phyloP scores from a whole-genome alignment of 1,140 invertebrate species.

The Dreissena rostriformis region DNA sequence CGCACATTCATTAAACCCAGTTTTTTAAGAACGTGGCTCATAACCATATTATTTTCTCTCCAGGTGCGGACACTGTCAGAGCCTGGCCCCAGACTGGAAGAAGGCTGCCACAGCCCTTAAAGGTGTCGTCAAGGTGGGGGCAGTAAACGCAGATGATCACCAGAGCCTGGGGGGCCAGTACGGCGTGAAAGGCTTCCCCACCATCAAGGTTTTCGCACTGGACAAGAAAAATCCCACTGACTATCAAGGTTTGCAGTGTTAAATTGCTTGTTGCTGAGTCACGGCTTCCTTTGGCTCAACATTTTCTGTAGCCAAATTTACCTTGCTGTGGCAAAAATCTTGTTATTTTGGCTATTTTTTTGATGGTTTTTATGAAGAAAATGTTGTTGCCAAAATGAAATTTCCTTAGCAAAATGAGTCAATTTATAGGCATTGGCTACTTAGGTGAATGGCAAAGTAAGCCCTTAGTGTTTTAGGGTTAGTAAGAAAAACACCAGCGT shows the following conservation, averaged over 20 bases:
- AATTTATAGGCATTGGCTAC: no score
- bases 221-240: slow-evolving; percentile 94
- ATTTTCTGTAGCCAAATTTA: not conserved
- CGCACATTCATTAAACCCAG: no score
- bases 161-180: slow-evolving; percentile 91
- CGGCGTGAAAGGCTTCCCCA: slow-evolving; percentile 95
- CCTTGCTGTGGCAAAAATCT: not conserved
- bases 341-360: not conserved
- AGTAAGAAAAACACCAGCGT: no score
- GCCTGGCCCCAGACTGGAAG: slow-evolving; percentile 97
- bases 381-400: not conserved
- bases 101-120: slow-evolving; percentile 96
- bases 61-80: slow-evolving; percentile 92
- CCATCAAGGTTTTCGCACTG: slow-evolving; percentile 96
- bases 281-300: not conserved
- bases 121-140: slow-evolving; percentile 96
- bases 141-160: slow-evolving; percentile 95
- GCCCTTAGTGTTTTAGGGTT: no score
- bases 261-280: not conserved
- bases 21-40: no score
- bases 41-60: slow-evolving; percentile 36
- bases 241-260: slow-evolving; percentile 86
- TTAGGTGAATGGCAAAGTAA: no score
- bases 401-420: no score
- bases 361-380: not conserved